Conservation (phyloP, 2,797 vertebrate genomes). For the Cryptoblepharus egeriae region DNA sequence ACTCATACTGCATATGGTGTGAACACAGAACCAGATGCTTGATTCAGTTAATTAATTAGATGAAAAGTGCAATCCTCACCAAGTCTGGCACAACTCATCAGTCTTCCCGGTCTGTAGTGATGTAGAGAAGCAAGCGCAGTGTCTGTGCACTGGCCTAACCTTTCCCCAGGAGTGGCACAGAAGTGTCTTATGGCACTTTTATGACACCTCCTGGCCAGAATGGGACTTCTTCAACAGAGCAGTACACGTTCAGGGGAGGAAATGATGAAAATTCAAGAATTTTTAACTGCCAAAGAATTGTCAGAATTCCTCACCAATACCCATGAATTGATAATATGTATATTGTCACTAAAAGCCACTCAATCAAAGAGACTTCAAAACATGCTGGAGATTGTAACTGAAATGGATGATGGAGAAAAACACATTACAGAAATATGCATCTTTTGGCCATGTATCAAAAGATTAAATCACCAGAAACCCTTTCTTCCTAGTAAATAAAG, state of each 20-base stretch:
- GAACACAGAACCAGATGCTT: no score
- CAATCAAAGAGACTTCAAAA: background rate
- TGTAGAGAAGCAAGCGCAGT: no score
- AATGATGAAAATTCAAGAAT: background rate
- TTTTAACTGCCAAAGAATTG: background rate
- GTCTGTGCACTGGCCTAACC: no score
- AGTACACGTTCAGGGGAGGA: background rate
- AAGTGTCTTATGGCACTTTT: no score
- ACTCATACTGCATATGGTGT: no score
- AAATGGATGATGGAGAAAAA: constrained; percentile 15
- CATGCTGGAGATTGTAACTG: background rate
- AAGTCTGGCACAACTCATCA: no score
- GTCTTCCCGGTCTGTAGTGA: no score
- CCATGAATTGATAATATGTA: background rate
- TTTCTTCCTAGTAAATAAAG: constrained; percentile 9
- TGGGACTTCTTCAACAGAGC: background rate
- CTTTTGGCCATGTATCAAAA: constrained; percentile 19
- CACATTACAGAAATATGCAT: background rate
- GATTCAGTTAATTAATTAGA: no score
- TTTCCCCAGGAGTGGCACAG: no score
- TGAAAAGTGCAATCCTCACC: no score
- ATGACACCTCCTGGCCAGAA: no score
- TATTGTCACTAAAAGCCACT: background rate
- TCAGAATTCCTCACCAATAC: background rate
- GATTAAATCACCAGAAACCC: constrained; percentile 5